Conservation (phyloP, 1,140 invertebrate genomes). For the Batillaria attramentaria region DNA sequence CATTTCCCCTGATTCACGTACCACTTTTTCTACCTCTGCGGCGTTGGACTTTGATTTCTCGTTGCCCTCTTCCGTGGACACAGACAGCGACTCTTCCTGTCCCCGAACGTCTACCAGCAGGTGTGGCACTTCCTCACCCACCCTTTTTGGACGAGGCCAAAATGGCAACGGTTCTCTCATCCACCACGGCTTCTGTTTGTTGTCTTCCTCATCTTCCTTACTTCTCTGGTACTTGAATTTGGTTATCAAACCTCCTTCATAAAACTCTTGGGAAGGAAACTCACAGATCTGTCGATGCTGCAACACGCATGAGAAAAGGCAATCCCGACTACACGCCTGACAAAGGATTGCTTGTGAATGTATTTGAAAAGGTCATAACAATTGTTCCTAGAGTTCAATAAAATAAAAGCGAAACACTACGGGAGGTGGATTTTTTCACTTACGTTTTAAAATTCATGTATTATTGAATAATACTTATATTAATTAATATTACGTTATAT, state of each 20-base stretch:
- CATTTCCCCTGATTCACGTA: constrained; percentile 31
- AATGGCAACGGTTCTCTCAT: constrained; percentile 22
- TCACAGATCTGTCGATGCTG: constrained; percentile 61
- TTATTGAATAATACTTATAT: not conserved
- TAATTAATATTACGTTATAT: too few relatives aligned
- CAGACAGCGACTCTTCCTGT: constrained; percentile 52
- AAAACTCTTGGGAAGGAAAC: constrained; percentile 63
- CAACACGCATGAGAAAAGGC: not conserved
- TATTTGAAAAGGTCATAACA: too few relatives aligned
- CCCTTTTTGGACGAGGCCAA: constrained; percentile 17
- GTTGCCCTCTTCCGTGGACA: constrained; percentile 54
- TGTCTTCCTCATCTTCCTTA: too few relatives aligned
- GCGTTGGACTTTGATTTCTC: constrained; percentile 56
- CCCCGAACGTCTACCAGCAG: constrained; percentile 62
- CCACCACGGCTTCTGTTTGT: constrained; percentile 24
- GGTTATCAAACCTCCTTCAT: constrained; percentile 50
- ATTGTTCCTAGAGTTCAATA: not conserved
- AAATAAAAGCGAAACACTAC: not conserved
- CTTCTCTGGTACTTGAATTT: constrained; percentile 26
- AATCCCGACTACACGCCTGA: too few relatives aligned
- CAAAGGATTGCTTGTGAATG: not conserved
- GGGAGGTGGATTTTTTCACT: not conserved
- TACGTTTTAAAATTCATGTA: not conserved
- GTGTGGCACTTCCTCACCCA: constrained; percentile 39
- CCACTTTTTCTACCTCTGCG: constrained; percentile 52